Conservation (phyloP, 2,797 vertebrate genomes). For the Hyperoplus lanceolatus region DNA sequence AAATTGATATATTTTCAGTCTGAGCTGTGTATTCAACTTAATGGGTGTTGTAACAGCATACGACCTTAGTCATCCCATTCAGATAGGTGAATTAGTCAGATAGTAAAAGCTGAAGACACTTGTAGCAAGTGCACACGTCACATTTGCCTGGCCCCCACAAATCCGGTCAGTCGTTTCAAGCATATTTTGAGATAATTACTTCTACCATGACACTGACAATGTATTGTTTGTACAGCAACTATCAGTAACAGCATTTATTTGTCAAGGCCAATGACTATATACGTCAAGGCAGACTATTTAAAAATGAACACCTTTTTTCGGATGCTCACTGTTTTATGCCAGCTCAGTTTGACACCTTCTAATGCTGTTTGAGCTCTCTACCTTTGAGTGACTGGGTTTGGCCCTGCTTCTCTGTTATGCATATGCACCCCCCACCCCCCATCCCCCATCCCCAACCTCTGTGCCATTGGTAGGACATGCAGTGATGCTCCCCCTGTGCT, state of each 20-base stretch:
- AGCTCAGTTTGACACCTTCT: slow-evolving; percentile 9
- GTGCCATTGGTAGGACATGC: slow-evolving; percentile 52
- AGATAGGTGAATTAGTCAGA: slow-evolving; percentile 17
- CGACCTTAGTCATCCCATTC: slow-evolving; percentile 12
- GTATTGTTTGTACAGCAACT: slow-evolving; percentile 28
- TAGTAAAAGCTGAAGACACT: slow-evolving; percentile 1
- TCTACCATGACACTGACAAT: slow-evolving; percentile 13
- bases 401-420: slow-evolving; percentile 40
- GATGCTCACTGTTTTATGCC: slow-evolving; percentile 13
- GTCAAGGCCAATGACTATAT: not conserved
- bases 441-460: slow-evolving; percentile 41
- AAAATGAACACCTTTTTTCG: not conserved
- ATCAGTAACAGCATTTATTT: not conserved
- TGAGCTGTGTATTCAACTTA: slow-evolving; percentile 13
- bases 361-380: slow-evolving; percentile 13
- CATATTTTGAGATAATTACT: slow-evolving; percentile 19
- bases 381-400: slow-evolving; percentile 17
- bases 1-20: slow-evolving; percentile 23
- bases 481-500: slow-evolving; percentile 35
- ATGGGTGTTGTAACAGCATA: not conserved
- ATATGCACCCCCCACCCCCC: slow-evolving; percentile 32
- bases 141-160: not conserved
- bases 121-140: slow-evolving; percentile 11
- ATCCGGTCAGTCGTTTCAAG: not conserved
- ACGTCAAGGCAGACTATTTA: not conserved